phyloP scores from a whole-genome alignment of 1,140 invertebrate genomes.

The Drosophila ercepeae region DNA sequence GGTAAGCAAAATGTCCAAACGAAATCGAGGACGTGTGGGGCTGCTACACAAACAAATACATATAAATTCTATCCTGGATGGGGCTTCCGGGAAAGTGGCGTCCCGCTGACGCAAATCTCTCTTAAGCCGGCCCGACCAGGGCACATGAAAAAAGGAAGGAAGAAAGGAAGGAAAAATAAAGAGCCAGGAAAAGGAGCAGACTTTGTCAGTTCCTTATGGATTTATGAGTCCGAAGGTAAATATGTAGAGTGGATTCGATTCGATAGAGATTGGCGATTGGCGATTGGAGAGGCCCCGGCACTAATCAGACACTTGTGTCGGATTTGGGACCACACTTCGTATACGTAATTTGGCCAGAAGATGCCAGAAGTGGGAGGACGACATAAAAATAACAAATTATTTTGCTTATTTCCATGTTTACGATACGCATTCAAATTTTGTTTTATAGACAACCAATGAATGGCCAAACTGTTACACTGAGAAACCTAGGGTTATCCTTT shows the following conservation, averaged over 20 bases:
- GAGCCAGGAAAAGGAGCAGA: not conserved
- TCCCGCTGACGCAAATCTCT: conserved; percentile 28
- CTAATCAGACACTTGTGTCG: conserved; percentile 46
- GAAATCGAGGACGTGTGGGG: not conserved
- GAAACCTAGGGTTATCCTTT: no score
- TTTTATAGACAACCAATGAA: conserved; percentile 39
- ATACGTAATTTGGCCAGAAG: conserved; percentile 26
- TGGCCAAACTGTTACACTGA: conserved; percentile 6
- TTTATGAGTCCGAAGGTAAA: conserved; percentile 46
- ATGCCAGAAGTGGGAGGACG: conserved; percentile 2
- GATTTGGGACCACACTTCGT: conserved; percentile 23
- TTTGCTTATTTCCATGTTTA: conserved; percentile 43
- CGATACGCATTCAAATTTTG: conserved; percentile 41
- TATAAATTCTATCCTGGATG: not conserved
- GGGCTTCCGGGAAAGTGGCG: conserved; percentile 2
- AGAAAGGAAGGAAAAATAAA: not conserved
- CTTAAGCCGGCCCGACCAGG: conserved; percentile 29
- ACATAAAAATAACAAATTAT: conserved; percentile 49
- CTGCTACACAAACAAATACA: not conserved
- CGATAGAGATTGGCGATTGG: not conserved
- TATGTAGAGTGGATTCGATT: conserved; percentile 12
- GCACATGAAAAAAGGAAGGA: conserved; percentile 37
- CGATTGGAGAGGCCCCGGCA: conserved; percentile 16
- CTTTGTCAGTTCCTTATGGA: conserved; percentile 46
- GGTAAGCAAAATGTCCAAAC: conserved; percentile 44